A percentile compares a stretch with the other conserved stretches of the same genome.
phyloP scores from a whole-genome alignment of 2,888 invertebrate genomes.

The Coenonympha arcania region DNA sequence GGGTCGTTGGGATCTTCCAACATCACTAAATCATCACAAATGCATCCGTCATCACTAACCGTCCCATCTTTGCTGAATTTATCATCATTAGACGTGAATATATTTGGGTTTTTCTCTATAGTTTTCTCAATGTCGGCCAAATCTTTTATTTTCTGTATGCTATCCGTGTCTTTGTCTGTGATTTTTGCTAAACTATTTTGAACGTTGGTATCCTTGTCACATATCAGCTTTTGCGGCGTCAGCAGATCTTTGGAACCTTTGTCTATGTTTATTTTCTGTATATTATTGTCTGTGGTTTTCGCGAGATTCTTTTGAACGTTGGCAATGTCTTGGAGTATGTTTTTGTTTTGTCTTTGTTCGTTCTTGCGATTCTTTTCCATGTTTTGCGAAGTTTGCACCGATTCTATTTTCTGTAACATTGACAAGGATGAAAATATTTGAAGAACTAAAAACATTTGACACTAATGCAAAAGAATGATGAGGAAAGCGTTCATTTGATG shows the following conservation, averaged over 20 bases:
- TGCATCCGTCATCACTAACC: conserved; percentile 30
- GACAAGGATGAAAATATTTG: too few species aligned
- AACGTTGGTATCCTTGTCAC: neutral
- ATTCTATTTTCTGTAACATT: conserved; percentile 14
- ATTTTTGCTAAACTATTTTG: too few species aligned
- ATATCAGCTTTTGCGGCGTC: neutral
- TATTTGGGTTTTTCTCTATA: conserved; percentile 27
- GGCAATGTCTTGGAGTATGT: conserved; percentile 45
- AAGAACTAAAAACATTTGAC: too few species aligned
- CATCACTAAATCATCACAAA: conserved; percentile 42
- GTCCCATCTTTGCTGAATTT: conserved; percentile 10
- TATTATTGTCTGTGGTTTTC: conserved; percentile 31
- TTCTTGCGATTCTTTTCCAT: conserved; percentile 28
- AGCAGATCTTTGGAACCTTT: neutral
- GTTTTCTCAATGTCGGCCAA: neutral
- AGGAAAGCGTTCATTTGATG: too few species aligned
- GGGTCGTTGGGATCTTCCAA: conserved; percentile 68
- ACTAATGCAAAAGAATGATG: too few species aligned
- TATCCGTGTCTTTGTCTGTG: neutral
- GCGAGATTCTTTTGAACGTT: conserved; percentile 40
- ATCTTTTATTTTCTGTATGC: neutral
- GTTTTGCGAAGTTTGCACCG: conserved; percentile 13
- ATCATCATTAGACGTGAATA: conserved; percentile 29
- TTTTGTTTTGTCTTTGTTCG: conserved; percentile 48
- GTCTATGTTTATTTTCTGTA: neutral